Conservation (phyloP, 2,888 invertebrate species). For the Apotomis turbidana region DNA sequence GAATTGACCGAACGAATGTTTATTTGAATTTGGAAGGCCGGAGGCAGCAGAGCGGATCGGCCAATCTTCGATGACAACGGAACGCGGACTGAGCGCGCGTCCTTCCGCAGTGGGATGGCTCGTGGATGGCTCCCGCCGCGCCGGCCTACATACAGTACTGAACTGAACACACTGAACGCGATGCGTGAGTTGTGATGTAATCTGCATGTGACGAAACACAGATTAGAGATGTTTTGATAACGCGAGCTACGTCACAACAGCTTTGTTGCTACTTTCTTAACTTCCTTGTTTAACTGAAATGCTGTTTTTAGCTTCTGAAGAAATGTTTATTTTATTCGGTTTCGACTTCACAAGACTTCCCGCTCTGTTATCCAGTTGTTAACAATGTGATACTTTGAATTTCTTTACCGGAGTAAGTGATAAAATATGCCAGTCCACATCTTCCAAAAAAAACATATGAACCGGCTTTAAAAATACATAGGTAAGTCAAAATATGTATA, state of each 20-base stretch:
- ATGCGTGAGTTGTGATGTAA: conserved; percentile 75
- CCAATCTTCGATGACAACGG: conserved; percentile 71
- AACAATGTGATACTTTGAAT: too few species aligned
- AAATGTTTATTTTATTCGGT: not conserved
- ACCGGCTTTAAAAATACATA: too few species aligned
- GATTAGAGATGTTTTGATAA: conserved; percentile 63
- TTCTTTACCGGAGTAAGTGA: too few species aligned
- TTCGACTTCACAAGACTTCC: not conserved
- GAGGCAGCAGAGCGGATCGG: conserved; percentile 68
- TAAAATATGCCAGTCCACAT: too few species aligned
- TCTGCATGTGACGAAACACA: conserved; percentile 70
- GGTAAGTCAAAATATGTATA: too few species aligned
- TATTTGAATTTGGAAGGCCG: conserved; percentile 47
- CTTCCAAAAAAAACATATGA: too few species aligned
- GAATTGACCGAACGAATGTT: conserved; percentile 24
- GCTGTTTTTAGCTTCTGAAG: conserved; percentile 1
- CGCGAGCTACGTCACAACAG: conserved; percentile 56
- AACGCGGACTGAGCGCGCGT: conserved; percentile 61
- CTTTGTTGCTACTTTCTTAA: conserved; percentile 42
- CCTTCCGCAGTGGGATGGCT: conserved; percentile 74
- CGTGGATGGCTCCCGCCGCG: conserved; percentile 70
- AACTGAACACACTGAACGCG: conserved; percentile 51
- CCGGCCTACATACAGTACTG: conserved; percentile 70
- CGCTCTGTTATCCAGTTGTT: not conserved
- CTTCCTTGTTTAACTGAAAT: conserved; percentile 12